These are phyloP conservation scores for Drosophila watanabei DNA, from an alignment of 1,140 invertebrate species.

Conservation along the genomic window DNA sequence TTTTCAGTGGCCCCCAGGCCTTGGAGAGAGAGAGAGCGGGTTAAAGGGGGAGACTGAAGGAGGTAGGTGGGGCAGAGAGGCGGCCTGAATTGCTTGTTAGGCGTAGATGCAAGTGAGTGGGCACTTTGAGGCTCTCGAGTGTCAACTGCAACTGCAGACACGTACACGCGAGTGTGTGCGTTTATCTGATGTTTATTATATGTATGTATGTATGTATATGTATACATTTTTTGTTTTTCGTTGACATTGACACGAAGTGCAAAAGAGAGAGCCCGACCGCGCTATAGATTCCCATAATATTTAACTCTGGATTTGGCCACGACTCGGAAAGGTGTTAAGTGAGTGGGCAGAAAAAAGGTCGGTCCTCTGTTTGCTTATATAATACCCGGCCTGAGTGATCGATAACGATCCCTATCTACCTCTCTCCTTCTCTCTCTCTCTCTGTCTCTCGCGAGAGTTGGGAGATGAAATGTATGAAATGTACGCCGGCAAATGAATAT, in stretches of 20 bases:
- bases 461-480: conserved; percentile 34
- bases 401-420: conserved; percentile 16
- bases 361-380: conserved; percentile 14
- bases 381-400: conserved; percentile 7
- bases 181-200: conserved; percentile 7
- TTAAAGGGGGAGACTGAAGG: not conserved
- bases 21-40: not conserved
- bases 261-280: conserved; percentile 4
- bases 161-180: conserved; percentile 7
- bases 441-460: not conserved
- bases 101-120: conserved; percentile 56
- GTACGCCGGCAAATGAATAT: conserved; percentile 17
- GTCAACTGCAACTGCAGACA: conserved; percentile 62
- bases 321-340: conserved; percentile 27
- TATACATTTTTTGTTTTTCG: not conserved
- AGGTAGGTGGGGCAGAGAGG: conserved; percentile 4
- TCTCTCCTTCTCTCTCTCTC: not conserved
- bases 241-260: conserved; percentile 54
- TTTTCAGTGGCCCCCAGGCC: conserved; percentile 27
- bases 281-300: conserved; percentile 1
- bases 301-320: conserved; percentile 20
- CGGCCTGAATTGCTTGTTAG: conserved; percentile 45
- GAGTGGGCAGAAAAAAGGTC: conserved; percentile 21
- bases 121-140: conserved; percentile 43
- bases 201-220: not conserved